A percentile compares a stretch with the other conserved stretches of the same genome.
These are phyloP conservation scores for Ctena decussata DNA, from an alignment of 2,888 invertebrate species.

Conservation along the genomic window DNA sequence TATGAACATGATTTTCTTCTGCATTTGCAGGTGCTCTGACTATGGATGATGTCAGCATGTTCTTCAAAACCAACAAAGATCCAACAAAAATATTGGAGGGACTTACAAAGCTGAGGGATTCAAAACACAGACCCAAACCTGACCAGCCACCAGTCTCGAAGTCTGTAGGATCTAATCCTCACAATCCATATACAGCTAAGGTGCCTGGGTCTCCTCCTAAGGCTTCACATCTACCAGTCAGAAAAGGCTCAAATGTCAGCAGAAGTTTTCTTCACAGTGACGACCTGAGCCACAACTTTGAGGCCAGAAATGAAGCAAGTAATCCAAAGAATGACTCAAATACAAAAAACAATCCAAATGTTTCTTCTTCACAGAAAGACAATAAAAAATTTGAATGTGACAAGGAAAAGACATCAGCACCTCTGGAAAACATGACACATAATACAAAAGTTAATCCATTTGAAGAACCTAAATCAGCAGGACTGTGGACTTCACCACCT, in stretches of 20 bases:
- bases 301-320: slow-evolving; percentile 7
- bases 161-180: neutral
- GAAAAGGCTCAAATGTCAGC: slow-evolving; percentile 62
- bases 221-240: slow-evolving; percentile 58
- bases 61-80: slow-evolving; percentile 14
- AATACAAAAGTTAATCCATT: neutral
- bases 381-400: neutral
- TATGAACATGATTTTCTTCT: too few species aligned
- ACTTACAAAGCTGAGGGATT: neutral
- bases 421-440: neutral
- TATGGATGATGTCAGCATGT: slow-evolving; percentile 8
- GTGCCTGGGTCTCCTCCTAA: slow-evolving; percentile 14
- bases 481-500: slow-evolving; percentile 57
- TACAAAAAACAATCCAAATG: neutral
- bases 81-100: neutral
- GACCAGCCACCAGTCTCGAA: neutral
- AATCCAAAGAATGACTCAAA: neutral
- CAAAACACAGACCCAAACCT: slow-evolving; percentile 12
- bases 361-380: neutral
- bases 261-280: slow-evolving; percentile 46
- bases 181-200: neutral
- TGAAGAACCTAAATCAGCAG: neutral
- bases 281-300: slow-evolving; percentile 1
- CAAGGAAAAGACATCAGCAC: neutral
- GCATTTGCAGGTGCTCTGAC: slow-evolving; percentile 9